These are phyloP conservation scores for Lates calcarifer DNA, from an alignment of 2,113 vertebrate species.

Conservation along the genomic window DNA sequence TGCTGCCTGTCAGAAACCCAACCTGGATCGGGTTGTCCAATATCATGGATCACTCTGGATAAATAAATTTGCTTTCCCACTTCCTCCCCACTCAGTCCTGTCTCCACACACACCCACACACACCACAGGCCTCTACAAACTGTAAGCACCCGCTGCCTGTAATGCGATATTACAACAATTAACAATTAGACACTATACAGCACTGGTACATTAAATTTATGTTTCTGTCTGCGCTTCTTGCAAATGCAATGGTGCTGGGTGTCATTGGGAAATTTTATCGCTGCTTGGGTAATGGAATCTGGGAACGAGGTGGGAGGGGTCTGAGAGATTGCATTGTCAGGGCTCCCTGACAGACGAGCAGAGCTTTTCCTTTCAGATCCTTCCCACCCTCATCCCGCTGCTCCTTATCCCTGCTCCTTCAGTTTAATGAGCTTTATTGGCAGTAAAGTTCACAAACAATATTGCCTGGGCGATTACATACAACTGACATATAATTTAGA, in stretches of 20 bases:
- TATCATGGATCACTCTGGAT: conserved; percentile 61
- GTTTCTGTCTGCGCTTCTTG: conserved; percentile 68
- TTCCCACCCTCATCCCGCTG: neutral
- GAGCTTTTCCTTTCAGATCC: conserved; percentile 41
- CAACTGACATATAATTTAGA: conserved; percentile 30
- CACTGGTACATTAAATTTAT: conserved; percentile 70
- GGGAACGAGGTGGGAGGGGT: conserved; percentile 53
- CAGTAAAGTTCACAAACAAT: conserved; percentile 54
- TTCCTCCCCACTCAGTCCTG: conserved; percentile 25
- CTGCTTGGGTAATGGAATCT: conserved; percentile 80
- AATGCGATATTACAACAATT: conserved; percentile 82
- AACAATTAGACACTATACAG: conserved; percentile 73
- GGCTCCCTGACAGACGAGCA: conserved; percentile 73
- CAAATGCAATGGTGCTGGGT: conserved; percentile 71
- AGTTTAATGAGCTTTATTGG: conserved; percentile 47
- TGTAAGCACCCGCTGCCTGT: conserved; percentile 55
- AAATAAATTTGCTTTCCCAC: conserved; percentile 60
- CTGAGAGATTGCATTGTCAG: conserved; percentile 78
- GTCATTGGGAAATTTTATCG: conserved; percentile 80
- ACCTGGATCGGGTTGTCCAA: conserved; percentile 42
- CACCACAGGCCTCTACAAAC: conserved; percentile 49
- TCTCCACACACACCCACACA: conserved; percentile 30
- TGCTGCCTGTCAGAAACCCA: conserved; percentile 49
- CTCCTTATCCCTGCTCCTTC: neutral
- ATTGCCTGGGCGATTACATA: conserved; percentile 36